Evolutionary conservation across 2,888 invertebrate genomes (phyloP), one percentile per base, ranked within the genome.

Genomic region (Chymomyza procnemis): DNA sequence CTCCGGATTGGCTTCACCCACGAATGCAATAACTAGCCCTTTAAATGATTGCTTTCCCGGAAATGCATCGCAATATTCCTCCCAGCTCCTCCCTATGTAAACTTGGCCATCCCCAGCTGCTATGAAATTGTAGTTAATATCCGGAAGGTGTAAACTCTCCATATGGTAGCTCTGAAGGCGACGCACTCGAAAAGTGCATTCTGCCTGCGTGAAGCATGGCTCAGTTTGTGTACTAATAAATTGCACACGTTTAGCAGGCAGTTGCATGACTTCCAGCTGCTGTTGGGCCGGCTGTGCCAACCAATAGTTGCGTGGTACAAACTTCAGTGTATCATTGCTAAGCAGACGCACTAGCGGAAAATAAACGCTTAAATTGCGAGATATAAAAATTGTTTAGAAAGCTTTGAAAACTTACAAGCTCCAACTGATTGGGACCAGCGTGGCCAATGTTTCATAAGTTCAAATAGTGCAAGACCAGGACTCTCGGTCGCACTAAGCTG

Each of bases 111-210:
- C 95, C 4, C 95, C 95, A 0, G 95, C 96, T 3, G 96, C 92
- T 8, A 96, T 88, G 81, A 95, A 96, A 88, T 95, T 96, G 89
- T 95, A 96, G 0, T 92, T 94, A 54, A 96, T 95, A 85, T 96
- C 96, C 66, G 89, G 91, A 92, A 94, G 94, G 0, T 91, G 77
- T 9, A 86, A 88, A 50, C 91, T 90, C 69, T 94, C 94, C 57
- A 95, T 93, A 89, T 96, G 95, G 77, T 92, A 93, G 30, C 90
- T 92, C 88, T 95, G 95, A 59, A 95, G 93, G 9, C 91, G 86
- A 12, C 94, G 92, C 2, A 94, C 93, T 2, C 92, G 91, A 14
- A 92, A 90, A 5, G 92, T 92, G 73, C 94, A 94, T 70, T 92
- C 89, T 1, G 84, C 84, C 30, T 84, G 82, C 0, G 80, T 75